These are phyloP conservation scores for Colossoma macropomum DNA, from an alignment of 2,113 vertebrate genomes.

Conservation along the genomic window DNA sequence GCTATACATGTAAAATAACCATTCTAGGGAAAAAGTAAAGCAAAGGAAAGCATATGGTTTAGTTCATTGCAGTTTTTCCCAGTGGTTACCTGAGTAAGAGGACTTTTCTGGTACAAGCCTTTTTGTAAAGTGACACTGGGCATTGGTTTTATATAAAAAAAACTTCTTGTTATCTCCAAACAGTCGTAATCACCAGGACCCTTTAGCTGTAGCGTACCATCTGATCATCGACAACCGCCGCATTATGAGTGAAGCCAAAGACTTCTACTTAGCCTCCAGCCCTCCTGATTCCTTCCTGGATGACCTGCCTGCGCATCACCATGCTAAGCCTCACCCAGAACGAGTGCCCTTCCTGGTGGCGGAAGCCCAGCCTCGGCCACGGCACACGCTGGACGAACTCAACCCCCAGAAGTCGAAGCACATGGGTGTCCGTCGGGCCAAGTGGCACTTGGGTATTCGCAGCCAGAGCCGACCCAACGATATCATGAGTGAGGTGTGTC, in stretches of 20 bases:
- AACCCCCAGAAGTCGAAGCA: conserved; percentile 98
- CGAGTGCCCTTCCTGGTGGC: conserved; percentile 91
- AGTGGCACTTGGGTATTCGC: conserved; percentile 97
- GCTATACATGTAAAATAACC: no score
- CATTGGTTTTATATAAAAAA: no score
- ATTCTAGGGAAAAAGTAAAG: no score
- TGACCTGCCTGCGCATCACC: conserved; percentile 80
- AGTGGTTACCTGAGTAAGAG: no score
- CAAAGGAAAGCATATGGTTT: no score
- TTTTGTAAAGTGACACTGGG: no score
- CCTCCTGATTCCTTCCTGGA: conserved; percentile 95
- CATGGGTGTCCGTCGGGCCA: conserved; percentile 92
- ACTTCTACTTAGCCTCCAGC: conserved; percentile 97
- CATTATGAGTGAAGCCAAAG: conserved; percentile 98
- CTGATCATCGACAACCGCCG: conserved; percentile 98
- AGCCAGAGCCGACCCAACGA: conserved; percentile 97
- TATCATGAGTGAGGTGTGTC: conserved; percentile 97
- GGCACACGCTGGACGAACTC: conserved; percentile 94
- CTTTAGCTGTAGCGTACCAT: conserved; percentile 93
- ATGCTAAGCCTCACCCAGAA: conserved; percentile 90
- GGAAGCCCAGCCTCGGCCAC: conserved; percentile 84
- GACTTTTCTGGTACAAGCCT: no score
- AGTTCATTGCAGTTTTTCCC: no score
- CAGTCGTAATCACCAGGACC: conserved; percentile 92
- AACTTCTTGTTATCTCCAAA: no score